Percentiles rank a stretch among this genome's conserved stretches.
Evolutionary conservation across 2,113 vertebrate species (phyloP).

Genomic region (Ia io): DNA sequence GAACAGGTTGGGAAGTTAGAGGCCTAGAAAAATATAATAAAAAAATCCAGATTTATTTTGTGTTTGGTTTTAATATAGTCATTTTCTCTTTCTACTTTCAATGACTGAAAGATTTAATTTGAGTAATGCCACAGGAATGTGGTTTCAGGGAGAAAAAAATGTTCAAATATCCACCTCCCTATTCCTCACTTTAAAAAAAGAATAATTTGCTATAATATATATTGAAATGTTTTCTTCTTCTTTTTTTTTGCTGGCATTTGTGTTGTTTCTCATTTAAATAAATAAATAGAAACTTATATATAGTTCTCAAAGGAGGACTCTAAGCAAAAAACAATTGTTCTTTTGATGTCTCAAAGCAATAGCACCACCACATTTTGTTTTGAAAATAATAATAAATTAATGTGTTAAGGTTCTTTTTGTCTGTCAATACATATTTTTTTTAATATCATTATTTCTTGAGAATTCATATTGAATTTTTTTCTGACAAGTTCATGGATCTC

Average conservation of each 20-base stretch:
- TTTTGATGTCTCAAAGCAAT: constrained; percentile 9
- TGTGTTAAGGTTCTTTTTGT: background rate
- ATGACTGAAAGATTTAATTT: constrained; percentile 69
- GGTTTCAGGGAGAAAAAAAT: constrained; percentile 53
- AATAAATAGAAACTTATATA: constrained; percentile 37
- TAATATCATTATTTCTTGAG: background rate
- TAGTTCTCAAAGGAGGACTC: constrained; percentile 13
- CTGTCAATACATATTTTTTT: background rate
- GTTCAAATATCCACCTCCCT: constrained; percentile 50
- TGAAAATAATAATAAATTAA: constrained; percentile 2
- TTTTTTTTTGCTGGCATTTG: background rate
- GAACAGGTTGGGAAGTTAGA: constrained; percentile 61
- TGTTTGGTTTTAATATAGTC: constrained; percentile 69
- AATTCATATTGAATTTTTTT: background rate
- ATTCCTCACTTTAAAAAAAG: constrained; percentile 24
- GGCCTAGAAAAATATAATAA: constrained; percentile 66
- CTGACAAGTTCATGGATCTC: background rate
- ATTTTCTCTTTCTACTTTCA: constrained; percentile 68
- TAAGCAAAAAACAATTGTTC: constrained; percentile 8
- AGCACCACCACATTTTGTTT: constrained; percentile 22
- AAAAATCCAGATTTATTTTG: constrained; percentile 64
- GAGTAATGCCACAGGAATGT: constrained; percentile 73
- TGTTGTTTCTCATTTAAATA: constrained; percentile 39
- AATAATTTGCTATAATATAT: constrained; percentile 36
- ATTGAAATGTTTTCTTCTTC: background rate